Evolutionary conservation across 2,113 vertebrate genomes (phyloP), one percentile per base, ranked within the genome.

Genomic region (Hydrolagus affinis): DNA sequence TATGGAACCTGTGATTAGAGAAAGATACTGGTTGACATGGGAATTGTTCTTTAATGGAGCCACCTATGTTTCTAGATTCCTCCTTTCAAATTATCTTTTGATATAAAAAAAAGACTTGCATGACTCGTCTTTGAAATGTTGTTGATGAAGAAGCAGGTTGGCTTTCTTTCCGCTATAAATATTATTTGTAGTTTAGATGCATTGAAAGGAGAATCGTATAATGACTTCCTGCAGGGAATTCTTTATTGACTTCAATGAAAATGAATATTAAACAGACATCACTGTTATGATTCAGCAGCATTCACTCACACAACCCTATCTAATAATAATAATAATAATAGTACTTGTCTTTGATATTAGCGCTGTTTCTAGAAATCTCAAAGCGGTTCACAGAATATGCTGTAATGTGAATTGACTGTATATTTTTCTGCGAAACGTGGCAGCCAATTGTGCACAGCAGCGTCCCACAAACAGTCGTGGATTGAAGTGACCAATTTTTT

Each of bases 21-120:
- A 57, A 75, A 56, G 56, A 75, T 56, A 75, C 15, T 75, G 4
- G 23, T 70, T 70, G 17, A 8, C n/a, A n/a, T 8, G 17, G 12
- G 69, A 78, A 78, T 62, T 78, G 57, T 17, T 23, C 23, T 80
- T 80, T 7, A 62, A n/a, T 78, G n/a, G 76, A 80, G 59, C 11
- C 15, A 28, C 56, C 23, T 28, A 80, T 12, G 25, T 80, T 59
- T 78, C n/a, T 9, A 44, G 57, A 80, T 17, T 25, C 59, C 28
- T 1, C 4, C 75, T 60, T 80, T n/a, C 7, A 80, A 62, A 62
- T 21, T 1, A 28, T 80, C 44, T 6, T 44, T 44, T 44, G 1
- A 62, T 75, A 44, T 56, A 17, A 64, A 80, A 62, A 78, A 59
- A 59, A 19, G 57, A 23, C 7, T 25, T 80, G 59, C 59, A 80